phyloP scores from a whole-genome alignment of 2,113 vertebrate species.

The Clupea harengus region DNA sequence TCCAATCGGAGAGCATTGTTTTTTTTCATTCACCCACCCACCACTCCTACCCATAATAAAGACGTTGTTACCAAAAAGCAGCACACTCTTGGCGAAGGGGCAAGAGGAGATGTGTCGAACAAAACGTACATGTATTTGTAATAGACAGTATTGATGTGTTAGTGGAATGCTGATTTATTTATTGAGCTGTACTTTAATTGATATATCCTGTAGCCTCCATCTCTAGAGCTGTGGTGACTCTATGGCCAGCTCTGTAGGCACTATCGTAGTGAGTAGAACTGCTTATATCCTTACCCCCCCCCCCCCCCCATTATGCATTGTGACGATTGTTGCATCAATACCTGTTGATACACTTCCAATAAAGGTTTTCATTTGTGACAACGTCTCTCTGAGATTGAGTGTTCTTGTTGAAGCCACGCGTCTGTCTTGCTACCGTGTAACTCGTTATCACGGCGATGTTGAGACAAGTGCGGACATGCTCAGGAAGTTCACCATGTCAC shows the following conservation, averaged over 20 bases:
- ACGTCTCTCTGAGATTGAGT: neutral
- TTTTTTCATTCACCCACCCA: neutral
- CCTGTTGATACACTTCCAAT: slow-evolving; percentile 73
- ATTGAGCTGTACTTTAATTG: slow-evolving; percentile 68
- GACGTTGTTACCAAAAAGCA: slow-evolving; percentile 56
- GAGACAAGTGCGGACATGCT: neutral
- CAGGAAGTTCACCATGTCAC: neutral
- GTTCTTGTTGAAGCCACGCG: slow-evolving; percentile 34
- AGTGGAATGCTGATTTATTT: slow-evolving; percentile 75
- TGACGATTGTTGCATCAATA: slow-evolving; percentile 72
- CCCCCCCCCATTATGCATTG: slow-evolving; percentile 68
- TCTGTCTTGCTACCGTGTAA: slow-evolving; percentile 35
- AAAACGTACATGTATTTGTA: slow-evolving; percentile 61
- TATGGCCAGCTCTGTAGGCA: slow-evolving; percentile 61
- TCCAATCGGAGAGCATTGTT: neutral
- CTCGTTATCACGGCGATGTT: neutral
- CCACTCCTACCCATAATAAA: slow-evolving; percentile 55
- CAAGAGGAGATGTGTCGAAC: slow-evolving; percentile 48
- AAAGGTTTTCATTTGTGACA: slow-evolving; percentile 77
- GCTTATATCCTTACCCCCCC: slow-evolving; percentile 53
- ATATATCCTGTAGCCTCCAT: slow-evolving; percentile 65
- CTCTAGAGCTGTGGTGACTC: slow-evolving; percentile 59
- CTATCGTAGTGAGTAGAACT: slow-evolving; percentile 69
- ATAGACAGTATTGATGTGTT: slow-evolving; percentile 66
- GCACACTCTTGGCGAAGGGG: slow-evolving; percentile 27